Base-by-base conservation (phyloP, 2,113 vertebrate species). In the Pampusana beccarii region DNA sequence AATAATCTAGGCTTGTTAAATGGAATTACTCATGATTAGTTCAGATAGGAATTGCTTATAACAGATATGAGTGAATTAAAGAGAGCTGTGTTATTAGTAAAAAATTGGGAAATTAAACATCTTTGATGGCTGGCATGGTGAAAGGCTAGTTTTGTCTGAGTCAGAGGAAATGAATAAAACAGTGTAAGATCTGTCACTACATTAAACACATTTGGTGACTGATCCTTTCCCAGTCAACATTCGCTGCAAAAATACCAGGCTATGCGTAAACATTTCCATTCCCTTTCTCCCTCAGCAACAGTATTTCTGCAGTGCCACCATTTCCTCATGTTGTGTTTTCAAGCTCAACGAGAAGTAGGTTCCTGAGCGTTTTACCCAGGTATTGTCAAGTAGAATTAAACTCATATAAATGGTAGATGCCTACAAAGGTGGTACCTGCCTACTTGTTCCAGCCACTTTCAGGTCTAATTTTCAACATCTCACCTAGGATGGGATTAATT, bases 1-100 rank as follows among this genome's bases (percentile, higher is more conserved):
- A 88, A 88, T 75, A 94, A 93, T 57, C 42, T 58, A 93, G 56
- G 50, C 19, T 78, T 85, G 36, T 70, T 83, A 92, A 64, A 96
- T 91, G 9, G 33, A 60, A 86, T 93, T 94, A 90, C n/a, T 61
- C 66, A 54, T 36, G 83, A 97, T 96, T 96, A 97, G 28, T 42
- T 42, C 64, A 67, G 69, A 92, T 56, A 97, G 85, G 90, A 97
- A 96, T 93, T 96, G 50, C 79, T 82, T 82, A 77, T 58, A 96
- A 90, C 84, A 97, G 89, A 72, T 70, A 90, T 90, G 44, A 94
- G 66, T 78, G 75, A 96, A 71, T 80, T 85, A 93, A 95, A 87
- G 13, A 74, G 3, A 66, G 2, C 66, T 82, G 28, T 90, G 70
- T 36, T 80, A 78, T 78, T 80, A 95, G 46, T 44, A 80, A 83